Evolutionary conservation across 2,888 invertebrate species (phyloP), one percentile per base, ranked within the genome.

Genomic region (Parapristionchus giblindavisi): DNA sequence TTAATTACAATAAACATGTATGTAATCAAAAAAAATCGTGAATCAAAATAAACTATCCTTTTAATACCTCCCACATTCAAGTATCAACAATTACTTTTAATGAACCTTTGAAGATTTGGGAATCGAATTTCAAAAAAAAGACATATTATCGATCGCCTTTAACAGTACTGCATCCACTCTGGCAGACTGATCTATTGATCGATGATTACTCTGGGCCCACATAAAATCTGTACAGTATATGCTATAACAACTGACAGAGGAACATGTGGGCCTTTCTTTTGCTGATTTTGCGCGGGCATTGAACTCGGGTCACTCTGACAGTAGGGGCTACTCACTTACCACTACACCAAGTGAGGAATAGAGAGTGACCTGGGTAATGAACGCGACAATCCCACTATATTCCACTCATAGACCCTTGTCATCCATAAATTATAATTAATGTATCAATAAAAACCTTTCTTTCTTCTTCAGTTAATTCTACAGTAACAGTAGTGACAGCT

Each of bases 161-260:
- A 52, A 68, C 34, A 32, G 32, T 52, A 34, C 52, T 38, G 24
- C n/a, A 21, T 52, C 52, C 68, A n/a, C 51, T 65, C 63, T 27
- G 21, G 21, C 63, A 24, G 43, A 52, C 27, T 34, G 21, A 52
- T 68, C 68, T 68, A 68, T 34, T 36, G 68, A 68, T 51, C 52
- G 51, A 68, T 3, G 17, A 29, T 21, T 34, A 24, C 52, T 68
- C 17, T 68, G 11, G 68, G 68, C 68, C 68, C 6, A 36, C 52
- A 48, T 68, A 68, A 68, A 68, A 68, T 65, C 68, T 52, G 38
- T 52, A 24, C 52, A 48, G 52, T 52, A n/a, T 48, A 38, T 68
- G 32, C n/a, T 1, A 6, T 68, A 29, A 27, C 48, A 24, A 36
- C 68, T 48, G 68, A 36, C 21, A 36, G 68, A 52, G 68, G 68